phyloP scores from a whole-genome alignment of 2,797 vertebrate species.

The Acanthurus lineatus region DNA sequence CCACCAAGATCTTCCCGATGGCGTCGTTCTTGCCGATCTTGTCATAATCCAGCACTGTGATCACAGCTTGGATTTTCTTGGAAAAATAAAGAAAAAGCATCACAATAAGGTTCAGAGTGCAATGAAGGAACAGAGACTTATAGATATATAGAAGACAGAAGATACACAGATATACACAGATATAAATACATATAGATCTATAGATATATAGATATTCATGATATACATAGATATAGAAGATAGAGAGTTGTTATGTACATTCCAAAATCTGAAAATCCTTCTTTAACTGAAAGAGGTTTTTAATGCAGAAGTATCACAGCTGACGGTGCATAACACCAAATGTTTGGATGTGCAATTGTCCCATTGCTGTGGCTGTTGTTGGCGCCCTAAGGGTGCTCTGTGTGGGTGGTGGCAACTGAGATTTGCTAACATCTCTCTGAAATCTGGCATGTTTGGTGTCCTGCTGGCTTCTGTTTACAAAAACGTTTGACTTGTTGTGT shows the following conservation, averaged over 20 bases:
- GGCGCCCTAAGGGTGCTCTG: background rate
- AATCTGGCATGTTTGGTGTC: background rate
- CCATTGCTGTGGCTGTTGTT: background rate
- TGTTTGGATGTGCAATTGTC: slow-evolving; percentile 10
- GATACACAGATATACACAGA: too few relatives aligned
- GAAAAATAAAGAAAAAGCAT: slow-evolving; percentile 25
- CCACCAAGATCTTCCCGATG: slow-evolving; percentile 97
- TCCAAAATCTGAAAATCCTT: background rate
- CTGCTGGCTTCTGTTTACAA: background rate
- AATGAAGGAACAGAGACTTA: too few relatives aligned
- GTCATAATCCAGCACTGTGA: slow-evolving; percentile 98
- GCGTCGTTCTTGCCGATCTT: slow-evolving; percentile 99
- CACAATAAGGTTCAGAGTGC: slow-evolving; percentile 10
- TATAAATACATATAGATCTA: too few relatives aligned
- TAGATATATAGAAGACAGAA: too few relatives aligned
- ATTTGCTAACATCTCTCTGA: background rate
- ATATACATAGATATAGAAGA: too few relatives aligned
- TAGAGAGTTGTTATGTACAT: too few relatives aligned
- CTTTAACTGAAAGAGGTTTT: background rate
- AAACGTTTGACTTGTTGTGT: background rate
- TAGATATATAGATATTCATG: too few relatives aligned
- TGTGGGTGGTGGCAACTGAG: background rate
- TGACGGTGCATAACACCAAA: background rate
- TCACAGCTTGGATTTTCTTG: slow-evolving; percentile 96
- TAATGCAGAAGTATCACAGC: background rate